A percentile compares a stretch with the other conserved stretches of the same genome.
These are phyloP conservation scores for Mesocentrotus franciscanus DNA, from an alignment of 53 echinoderm and acorn worm species.

Conservation along the genomic window DNA sequence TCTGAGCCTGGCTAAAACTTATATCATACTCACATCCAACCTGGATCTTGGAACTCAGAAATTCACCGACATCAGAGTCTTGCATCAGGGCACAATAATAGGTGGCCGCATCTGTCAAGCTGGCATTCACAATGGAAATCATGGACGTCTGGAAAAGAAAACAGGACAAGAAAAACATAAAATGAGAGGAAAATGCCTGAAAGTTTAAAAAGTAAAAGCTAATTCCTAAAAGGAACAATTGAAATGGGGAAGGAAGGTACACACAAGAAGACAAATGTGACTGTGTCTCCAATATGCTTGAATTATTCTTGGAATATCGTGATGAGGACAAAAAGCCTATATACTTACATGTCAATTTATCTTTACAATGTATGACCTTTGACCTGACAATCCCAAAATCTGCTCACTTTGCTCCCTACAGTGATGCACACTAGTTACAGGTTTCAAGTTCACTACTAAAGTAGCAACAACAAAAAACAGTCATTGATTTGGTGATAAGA, in stretches of 20 bases:
- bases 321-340: too few relatives aligned
- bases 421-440: too few relatives aligned
- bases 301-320: too few relatives aligned
- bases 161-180: neutral
- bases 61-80: neutral
- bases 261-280: neutral
- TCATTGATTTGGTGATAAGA: too few relatives aligned
- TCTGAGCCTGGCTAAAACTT: neutral
- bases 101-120: neutral
- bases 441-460: too few relatives aligned
- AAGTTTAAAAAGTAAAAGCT: neutral
- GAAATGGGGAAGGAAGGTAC: neutral
- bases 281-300: too few relatives aligned
- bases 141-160: neutral
- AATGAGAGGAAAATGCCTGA: neutral
- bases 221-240: too few relatives aligned
- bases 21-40: slow-evolving; percentile 37
- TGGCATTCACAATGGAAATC: slow-evolving; percentile 11
- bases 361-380: too few relatives aligned
- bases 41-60: neutral
- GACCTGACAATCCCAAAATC: too few relatives aligned
- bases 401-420: too few relatives aligned
- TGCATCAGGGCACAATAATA: neutral
- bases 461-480: too few relatives aligned
- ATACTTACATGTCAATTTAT: too few relatives aligned